These are phyloP conservation scores for Spinus olivaceus DNA, from an alignment of 2,797 vertebrate genomes.

Conservation along the genomic window DNA sequence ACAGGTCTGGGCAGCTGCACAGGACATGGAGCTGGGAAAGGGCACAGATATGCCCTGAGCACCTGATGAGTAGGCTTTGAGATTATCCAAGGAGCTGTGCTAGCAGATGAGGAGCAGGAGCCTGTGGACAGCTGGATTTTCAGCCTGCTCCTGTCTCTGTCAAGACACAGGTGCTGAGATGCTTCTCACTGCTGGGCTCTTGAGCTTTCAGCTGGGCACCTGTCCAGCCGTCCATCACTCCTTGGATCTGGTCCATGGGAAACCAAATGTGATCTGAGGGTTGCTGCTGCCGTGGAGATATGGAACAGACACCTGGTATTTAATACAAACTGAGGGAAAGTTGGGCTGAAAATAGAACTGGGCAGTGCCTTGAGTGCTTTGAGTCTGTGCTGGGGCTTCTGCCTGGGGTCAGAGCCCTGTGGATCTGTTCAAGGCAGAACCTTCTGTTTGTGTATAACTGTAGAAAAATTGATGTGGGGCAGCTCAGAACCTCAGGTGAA, in stretches of 20 bases:
- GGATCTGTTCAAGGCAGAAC: neutral
- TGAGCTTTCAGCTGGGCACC: constrained; percentile 1
- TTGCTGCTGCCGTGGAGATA: neutral
- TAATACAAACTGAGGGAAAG: neutral
- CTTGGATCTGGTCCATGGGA: constrained; percentile 25
- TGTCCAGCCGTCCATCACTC: neutral
- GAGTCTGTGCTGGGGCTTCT: neutral
- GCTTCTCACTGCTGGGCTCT: neutral
- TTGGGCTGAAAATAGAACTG: neutral
- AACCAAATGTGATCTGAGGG: neutral
- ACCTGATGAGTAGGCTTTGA: neutral
- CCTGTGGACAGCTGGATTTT: neutral
- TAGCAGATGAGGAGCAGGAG: neutral
- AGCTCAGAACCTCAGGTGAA: neutral
- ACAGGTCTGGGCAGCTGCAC: neutral
- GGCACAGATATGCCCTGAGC: neutral
- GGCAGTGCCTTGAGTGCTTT: neutral
- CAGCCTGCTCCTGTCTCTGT: neutral
- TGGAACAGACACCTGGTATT: neutral
- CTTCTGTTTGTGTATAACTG: neutral
- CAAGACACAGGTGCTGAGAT: neutral
- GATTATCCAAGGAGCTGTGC: neutral
- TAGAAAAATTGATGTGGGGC: neutral
- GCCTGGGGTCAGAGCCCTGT: neutral
- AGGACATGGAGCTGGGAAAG: neutral